Evolutionary conservation across 2,113 vertebrate species (phyloP), one percentile per base, ranked within the genome.

Genomic region (Tyrannus savana): DNA sequence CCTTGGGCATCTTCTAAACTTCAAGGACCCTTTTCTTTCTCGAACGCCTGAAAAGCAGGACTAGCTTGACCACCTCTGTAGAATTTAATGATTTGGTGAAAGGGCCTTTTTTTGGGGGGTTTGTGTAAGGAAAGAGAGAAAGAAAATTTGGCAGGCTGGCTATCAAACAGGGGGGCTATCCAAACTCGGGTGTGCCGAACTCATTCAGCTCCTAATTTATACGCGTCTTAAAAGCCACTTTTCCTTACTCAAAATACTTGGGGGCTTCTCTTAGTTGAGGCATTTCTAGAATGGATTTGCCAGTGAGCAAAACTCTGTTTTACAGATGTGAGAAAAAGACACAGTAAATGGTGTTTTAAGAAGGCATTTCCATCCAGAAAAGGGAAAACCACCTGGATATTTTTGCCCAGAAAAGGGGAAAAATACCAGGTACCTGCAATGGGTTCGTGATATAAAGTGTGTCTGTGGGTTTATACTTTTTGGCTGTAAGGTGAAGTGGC

Each of bases 1-100:
- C 97, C 98, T 98, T 98, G 98, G 98, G 98, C 97, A 98, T 98
- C 98, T 98, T 98, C 98, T 98, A 98, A 98, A 98, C 98, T 98
- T 98, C 98, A 98, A 98, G 98, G 98, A 98, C 98, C 97, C 97
- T 96, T 98, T 98, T 98, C 98, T 98, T 97, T 97, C 97, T 96
- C 41, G 1, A 87, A 93, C 16, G 97, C 97, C 96, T 98, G 98
- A 98, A 98, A 98, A 98, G 98, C 98, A 73, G 97, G 92, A 97
- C 94, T 97, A 97, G 98, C 97, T 97, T 98, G 98, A 96, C 98
- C 98, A 98, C 98, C 98, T 98, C 98, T 96, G 98, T 98, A 98
- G 98, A 98, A 98, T 98, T 96, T 98, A 98, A 98, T 98, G 98
- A 98, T 98, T 98, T 97, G 97, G 96, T 98, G 98, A 98, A 98